Base-by-base conservation (phyloP, 2,888 invertebrate species). In the Gisinianus flammeolus region DNA sequence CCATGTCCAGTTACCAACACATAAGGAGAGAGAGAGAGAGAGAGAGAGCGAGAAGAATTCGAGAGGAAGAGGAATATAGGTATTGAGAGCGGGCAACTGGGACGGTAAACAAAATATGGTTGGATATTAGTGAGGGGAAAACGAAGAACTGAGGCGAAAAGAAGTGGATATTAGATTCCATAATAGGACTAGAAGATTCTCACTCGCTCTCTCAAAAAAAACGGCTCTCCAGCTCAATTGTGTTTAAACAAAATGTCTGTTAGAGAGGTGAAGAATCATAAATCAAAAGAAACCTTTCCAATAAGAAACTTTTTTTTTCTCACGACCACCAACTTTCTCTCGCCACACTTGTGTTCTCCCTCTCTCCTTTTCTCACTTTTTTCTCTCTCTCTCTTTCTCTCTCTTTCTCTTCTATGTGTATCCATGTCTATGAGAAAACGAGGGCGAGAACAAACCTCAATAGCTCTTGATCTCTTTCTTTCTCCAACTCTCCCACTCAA, bases 241-340 rank as follows among this genome's bases (percentile, higher is more conserved):
- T 22, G 73, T 62, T 73, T 58, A 73, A 35, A 26, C 35, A 62
- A 62, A 73, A 73, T 73, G 73, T 62, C 62, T 73, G 73, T 73
- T 62, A n/a, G 62, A 64, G 73, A 73, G 73, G 73, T 62, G 62
- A 73, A 31, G 73, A 62, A 62, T 35, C 73, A 73, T 73, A 73
- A 73, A 73, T 73, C 73, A 73, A 35, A 73, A 72, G 71, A 62
- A 58, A 19, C 28, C 72, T 52, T 72, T 58, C 54, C 72, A 54
- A 35, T 62, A 44, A 12, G 3, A 44, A 35, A 35, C 44, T 44
- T 33, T 68, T 31, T 33, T 35, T 68, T 31, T 10, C 44, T 69
- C 69, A 12, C 69, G 19, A 12, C 22, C 72, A 56, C 62, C 58
- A 72, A 31, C 58, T 31, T 72, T 58, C 31, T 54, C 28, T 54